A percentile compares a stretch with the other conserved stretches of the same genome.
Evolutionary conservation across 2,888 invertebrate genomes (phyloP).

Genomic region (Nipponacmea schrenckii): DNA sequence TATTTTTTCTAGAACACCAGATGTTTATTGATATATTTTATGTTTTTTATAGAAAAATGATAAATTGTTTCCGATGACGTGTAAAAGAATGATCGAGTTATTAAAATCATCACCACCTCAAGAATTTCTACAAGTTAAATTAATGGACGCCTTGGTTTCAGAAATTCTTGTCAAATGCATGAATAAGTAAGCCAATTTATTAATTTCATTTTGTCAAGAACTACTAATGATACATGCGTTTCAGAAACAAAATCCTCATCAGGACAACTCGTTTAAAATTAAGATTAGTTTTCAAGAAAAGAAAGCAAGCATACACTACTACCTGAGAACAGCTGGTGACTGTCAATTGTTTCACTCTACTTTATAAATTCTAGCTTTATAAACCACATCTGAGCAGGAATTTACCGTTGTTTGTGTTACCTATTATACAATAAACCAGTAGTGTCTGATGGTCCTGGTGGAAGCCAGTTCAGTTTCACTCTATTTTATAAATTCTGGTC

Average conservation of each 20-base stretch:
- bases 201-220: neutral
- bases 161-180: constrained; percentile 19
- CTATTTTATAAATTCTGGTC: too few relatives aligned
- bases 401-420: too few relatives aligned
- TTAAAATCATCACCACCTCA: constrained; percentile 22
- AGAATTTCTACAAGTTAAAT: constrained; percentile 16
- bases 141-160: constrained; percentile 21
- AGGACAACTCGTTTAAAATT: too few relatives aligned
- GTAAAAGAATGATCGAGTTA: constrained; percentile 19
- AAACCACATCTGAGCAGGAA: neutral
- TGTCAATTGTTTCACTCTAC: too few relatives aligned
- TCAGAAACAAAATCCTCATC: neutral
- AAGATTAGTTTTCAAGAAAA: too few relatives aligned
- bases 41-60: constrained; percentile 20
- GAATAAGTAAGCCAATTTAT: constrained; percentile 12
- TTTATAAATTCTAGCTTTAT: neutral
- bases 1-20: too few relatives aligned
- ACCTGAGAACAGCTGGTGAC: too few relatives aligned
- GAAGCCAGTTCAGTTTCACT: too few relatives aligned
- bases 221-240: neutral
- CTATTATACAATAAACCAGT: too few relatives aligned
- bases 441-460: too few relatives aligned
- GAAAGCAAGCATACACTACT: too few relatives aligned
- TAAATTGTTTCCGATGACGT: constrained; percentile 23
- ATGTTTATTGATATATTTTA: too few relatives aligned